phyloP scores from a whole-genome alignment of 2,888 invertebrate genomes.

The Lottia gigantea region DNA sequence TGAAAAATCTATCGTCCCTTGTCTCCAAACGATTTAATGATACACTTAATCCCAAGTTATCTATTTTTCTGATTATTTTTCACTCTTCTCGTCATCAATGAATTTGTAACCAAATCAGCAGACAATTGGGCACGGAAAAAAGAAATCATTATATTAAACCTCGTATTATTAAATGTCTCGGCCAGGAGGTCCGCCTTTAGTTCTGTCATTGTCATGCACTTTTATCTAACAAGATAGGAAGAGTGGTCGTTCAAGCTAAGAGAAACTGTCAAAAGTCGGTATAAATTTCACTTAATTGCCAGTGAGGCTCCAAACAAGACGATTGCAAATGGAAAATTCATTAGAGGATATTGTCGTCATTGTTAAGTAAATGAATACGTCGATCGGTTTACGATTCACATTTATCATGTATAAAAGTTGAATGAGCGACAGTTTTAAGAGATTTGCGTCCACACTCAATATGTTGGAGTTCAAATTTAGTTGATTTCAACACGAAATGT shows the following conservation, averaged over 20 bases:
- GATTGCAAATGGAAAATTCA: constrained; percentile 11
- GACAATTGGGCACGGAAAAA: no score
- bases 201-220: not conserved
- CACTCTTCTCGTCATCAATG: no score
- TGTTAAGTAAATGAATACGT: constrained; percentile 11
- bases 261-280: constrained; percentile 6
- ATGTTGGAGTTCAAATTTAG: not conserved
- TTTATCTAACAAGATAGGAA: not conserved
- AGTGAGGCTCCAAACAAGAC: constrained; percentile 3
- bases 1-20: no score
- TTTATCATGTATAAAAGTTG: constrained; percentile 8
- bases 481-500: constrained; percentile 1
- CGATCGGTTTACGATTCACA: constrained; percentile 9
- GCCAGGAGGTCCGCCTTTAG: not conserved
- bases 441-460: not conserved
- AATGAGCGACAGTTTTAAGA: constrained; percentile 1
- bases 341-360: constrained; percentile 7
- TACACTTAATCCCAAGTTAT: no score
- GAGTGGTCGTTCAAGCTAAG: not conserved
- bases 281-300: not conserved
- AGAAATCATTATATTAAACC: not conserved
- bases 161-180: not conserved
- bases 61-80: no score
- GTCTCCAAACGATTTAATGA: no score
- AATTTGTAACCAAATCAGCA: no score